Evolutionary conservation across 1,140 invertebrate genomes (phyloP), one percentile per base, ranked within the genome.

Genomic region (Pseudobourletiella spinata): DNA sequence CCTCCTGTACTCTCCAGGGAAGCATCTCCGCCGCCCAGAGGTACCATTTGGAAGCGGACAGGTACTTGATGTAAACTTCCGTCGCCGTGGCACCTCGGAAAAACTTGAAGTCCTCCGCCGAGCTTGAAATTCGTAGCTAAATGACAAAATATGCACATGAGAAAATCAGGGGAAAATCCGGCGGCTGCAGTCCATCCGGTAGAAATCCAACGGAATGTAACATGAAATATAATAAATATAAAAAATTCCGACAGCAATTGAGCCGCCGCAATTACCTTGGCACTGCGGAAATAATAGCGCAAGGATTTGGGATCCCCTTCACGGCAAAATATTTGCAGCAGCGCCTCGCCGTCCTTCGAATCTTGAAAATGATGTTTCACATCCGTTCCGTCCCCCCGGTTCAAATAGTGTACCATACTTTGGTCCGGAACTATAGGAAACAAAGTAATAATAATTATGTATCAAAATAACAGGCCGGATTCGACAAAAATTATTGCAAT

Each of bases 81-180:
- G 54, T 18, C 2, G 58, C 39, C 42, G 42, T 52, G 16, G 16
- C 6, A 3, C 68, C 68, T 48, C 55, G 62, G 14, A 70, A 46
- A 11, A 70, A 8, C 22, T 65, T 67, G n/a, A 67, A 67, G 29
- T 70, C 65, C 6, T 70, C 68, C 2, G 68, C 65, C 15, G 65
- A 50, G 35, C 65, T 67, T 2, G 18, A 29, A 20, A 70, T 65
- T 61, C 63, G 26, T 15, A 70, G 32, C 68, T 70, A 44, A 25
- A 35, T 44, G 18, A 59, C 16, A 60, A 61, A 46, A 55, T 11
- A 61, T 20, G 3, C 26, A 61, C 1, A 60, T 18, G 25, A 25
- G 46, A 26, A 30, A 15, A 3, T 20, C 2, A 24, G 29, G 6
- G n/a, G n/a, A 35, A 14, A 29, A 24, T 8, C 35, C 24, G 32